Evolutionary conservation across 2,797 vertebrate species (phyloP).

Genomic region (Neoniphon sammara): DNA sequence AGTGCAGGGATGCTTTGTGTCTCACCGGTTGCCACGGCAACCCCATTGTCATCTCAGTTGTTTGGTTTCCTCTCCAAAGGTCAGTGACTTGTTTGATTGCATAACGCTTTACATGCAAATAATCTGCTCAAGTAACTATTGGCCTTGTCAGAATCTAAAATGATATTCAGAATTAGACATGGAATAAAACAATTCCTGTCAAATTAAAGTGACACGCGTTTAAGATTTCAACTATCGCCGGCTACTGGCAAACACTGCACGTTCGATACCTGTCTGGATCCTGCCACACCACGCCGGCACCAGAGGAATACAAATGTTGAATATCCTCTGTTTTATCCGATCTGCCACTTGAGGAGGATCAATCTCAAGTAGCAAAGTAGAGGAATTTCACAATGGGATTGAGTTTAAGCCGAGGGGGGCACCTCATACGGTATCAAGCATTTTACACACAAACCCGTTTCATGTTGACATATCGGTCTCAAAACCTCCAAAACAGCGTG

Average conservation of each 20-base stretch:
- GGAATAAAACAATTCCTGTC: slow-evolving; percentile 26
- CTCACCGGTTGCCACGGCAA: slow-evolving; percentile 63
- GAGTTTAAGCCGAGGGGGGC: slow-evolving; percentile 28
- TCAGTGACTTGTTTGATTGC: slow-evolving; percentile 66
- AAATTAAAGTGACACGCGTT: slow-evolving; percentile 19
- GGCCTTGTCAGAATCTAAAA: slow-evolving; percentile 5
- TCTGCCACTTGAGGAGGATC: slow-evolving; percentile 45
- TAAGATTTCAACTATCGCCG: not conserved
- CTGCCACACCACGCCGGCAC: not conserved
- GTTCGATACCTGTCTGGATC: not conserved
- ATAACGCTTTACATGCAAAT: slow-evolving; percentile 66
- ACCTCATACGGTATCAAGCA: slow-evolving; percentile 15
- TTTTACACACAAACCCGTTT: slow-evolving; percentile 28
- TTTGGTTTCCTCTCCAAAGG: slow-evolving; percentile 66
- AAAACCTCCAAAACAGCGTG: slow-evolving; percentile 48
- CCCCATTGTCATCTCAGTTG: slow-evolving; percentile 50
- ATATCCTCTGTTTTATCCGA: slow-evolving; percentile 15
- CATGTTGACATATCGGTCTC: slow-evolving; percentile 37
- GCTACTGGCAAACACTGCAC: not conserved
- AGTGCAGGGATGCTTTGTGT: slow-evolving; percentile 46
- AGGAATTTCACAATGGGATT: not conserved
- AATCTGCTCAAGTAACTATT: slow-evolving; percentile 18
- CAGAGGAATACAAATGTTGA: slow-evolving; percentile 35
- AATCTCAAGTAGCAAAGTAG: slow-evolving; percentile 26
- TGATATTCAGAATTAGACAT: slow-evolving; percentile 4